Percentiles rank a stretch among this genome's conserved stretches.
phyloP scores from a whole-genome alignment of 2,888 invertebrate genomes.

The Artemia sinica region DNA sequence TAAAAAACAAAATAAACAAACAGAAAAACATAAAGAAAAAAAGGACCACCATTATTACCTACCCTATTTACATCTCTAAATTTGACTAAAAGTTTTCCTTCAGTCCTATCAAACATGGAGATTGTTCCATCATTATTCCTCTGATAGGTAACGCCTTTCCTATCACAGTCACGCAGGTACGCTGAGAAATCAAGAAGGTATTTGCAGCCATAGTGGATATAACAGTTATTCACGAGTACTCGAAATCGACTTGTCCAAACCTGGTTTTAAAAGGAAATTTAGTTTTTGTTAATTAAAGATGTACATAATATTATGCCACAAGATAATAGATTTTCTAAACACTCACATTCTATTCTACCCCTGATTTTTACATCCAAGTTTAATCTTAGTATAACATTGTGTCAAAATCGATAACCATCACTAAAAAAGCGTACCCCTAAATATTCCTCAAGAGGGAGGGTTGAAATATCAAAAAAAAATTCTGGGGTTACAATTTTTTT shows the following conservation, averaged over 20 bases:
- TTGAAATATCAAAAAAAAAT: too few relatives aligned
- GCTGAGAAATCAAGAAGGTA: constrained; percentile 52
- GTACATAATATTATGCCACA: too few relatives aligned
- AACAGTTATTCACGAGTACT: constrained; percentile 48
- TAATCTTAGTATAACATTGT: too few relatives aligned
- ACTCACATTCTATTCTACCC: too few relatives aligned
- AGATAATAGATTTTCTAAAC: too few relatives aligned
- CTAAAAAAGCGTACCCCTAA: too few relatives aligned
- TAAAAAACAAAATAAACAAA: not conserved
- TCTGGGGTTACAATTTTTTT: too few relatives aligned
- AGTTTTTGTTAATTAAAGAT: not conserved
- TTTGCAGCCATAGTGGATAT: constrained; percentile 51
- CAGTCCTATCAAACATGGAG: constrained; percentile 46
- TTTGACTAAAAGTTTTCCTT: constrained; percentile 48
- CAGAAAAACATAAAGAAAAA: too few relatives aligned
- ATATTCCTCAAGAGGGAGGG: too few relatives aligned
- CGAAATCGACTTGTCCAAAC: constrained; percentile 46
- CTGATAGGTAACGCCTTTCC: constrained; percentile 45
- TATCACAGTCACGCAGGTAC: constrained; percentile 46
- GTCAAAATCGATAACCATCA: too few relatives aligned
- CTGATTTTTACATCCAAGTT: too few relatives aligned
- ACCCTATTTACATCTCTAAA: constrained; percentile 56
- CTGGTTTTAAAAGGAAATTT: constrained; percentile 26
- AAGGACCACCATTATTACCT: constrained; percentile 19
- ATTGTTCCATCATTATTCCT: constrained; percentile 55